These are phyloP conservation scores for Ceyx margarethae DNA, from an alignment of 2,113 vertebrate genomes.

Conservation along the genomic window DNA sequence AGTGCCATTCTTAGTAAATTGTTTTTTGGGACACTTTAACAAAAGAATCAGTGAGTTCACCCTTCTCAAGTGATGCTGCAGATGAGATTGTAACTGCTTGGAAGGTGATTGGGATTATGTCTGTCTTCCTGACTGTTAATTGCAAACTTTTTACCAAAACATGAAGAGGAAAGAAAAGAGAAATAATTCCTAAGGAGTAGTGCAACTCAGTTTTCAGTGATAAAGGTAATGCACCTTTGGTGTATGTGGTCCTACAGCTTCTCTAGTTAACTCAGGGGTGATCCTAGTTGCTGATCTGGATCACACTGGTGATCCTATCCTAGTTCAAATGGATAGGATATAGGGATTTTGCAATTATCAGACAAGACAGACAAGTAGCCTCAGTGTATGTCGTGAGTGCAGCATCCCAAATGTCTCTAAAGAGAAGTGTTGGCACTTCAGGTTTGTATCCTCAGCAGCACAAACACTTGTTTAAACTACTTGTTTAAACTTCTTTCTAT, in stretches of 20 bases:
- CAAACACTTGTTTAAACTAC: neutral
- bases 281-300: neutral
- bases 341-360: neutral
- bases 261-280: neutral
- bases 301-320: neutral
- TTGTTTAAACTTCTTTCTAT: neutral
- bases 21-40: neutral
- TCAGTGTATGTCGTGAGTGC: neutral
- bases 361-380: neutral
- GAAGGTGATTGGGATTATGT: neutral
- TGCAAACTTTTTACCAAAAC: neutral
- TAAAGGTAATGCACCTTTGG: neutral
- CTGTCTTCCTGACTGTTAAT: neutral
- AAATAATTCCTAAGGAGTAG: neutral
- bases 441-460: neutral
- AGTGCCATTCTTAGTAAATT: neutral
- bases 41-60: accelerated
- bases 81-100: neutral
- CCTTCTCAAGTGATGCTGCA: accelerated
- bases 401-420: neutral
- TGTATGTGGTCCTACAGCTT: neutral
- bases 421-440: neutral
- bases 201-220: neutral
- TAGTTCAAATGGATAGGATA: neutral
- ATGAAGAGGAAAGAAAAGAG: neutral